Conservation (phyloP, 2,113 vertebrate genomes). For the Etia nguti region DNA sequence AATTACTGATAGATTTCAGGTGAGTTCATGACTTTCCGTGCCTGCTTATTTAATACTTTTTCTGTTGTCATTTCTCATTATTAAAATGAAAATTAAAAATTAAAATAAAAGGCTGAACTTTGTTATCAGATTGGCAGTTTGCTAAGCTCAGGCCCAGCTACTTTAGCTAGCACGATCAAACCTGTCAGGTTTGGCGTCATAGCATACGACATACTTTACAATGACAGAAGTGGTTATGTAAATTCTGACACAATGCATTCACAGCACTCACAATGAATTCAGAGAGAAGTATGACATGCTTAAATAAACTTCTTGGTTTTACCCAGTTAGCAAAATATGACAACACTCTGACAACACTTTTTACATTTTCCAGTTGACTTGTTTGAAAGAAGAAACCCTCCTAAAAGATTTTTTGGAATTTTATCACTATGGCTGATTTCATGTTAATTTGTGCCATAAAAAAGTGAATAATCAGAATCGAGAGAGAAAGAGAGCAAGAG, state of each 20-base stretch:
- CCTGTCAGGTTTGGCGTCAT: background rate
- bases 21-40: background rate
- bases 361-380: background rate
- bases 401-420: background rate
- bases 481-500: background rate
- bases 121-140: background rate
- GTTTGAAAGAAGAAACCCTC: background rate
- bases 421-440: background rate
- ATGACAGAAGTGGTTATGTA: background rate
- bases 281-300: background rate
- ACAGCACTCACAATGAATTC: background rate
- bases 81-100: background rate
- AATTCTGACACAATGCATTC: background rate
- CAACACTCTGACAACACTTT: background rate
- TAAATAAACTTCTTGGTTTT: background rate
- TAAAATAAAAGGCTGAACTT: background rate
- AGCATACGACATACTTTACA: background rate
- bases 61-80: background rate
- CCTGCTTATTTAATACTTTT: background rate
- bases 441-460: background rate
- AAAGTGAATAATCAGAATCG: background rate
- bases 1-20: accelerated
- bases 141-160: background rate
- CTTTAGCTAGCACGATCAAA: background rate
- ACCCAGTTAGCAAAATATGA: accelerated